Base-by-base conservation (phyloP, 2,888 invertebrate species). In the Cyclophora albipunctata region DNA sequence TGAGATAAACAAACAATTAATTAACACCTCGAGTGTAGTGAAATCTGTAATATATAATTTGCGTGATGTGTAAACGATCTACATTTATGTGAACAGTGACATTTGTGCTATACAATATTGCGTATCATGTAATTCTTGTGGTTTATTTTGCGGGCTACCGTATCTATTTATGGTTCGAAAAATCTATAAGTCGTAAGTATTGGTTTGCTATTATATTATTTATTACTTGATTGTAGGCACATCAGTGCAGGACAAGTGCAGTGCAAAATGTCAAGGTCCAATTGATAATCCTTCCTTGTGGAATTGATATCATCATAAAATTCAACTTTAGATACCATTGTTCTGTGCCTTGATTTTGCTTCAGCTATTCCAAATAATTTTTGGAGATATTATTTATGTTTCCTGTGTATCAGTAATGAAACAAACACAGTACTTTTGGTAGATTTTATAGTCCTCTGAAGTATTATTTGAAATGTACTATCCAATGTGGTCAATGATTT, bases 81-180 rank as follows among this genome's bases (percentile, higher is more conserved):
- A 65, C 63, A 59, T 64, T 70, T 59, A 54, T 59, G 67, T 66
- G 20, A 64, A 58, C 55, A 51, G 63, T 75, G 76, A 79, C 74
- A 75, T 75, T 73, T 56, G 48, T 58, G 57, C 53, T 61, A 53
- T 54, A 63, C 58, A 53, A 44, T 64, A 74, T 57, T 77, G 75
- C 78, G 83, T 83, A 84, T 82, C 78, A 84, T 86, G 82, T 84
- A 84, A 79, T 75, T 66, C 64, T 77, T 81, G 78, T 84, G 78
- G 75, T 81, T 80, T 82, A 78, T 83, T 81, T 83, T 82, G 78
- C 72, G 78, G 71, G 63, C 52, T 75, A 66, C 58, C 64, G 70
- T 66, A 64, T 81, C 84, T 85, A 85, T 84, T 84, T 84, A 73
- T 58, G 75, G 75, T 71, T 66, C 58, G 55, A 66, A 69, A 60